Evolutionary conservation across 2,797 vertebrate species (phyloP), one percentile per base, ranked within the genome.

Genomic region (Phoxinus dragarum): DNA sequence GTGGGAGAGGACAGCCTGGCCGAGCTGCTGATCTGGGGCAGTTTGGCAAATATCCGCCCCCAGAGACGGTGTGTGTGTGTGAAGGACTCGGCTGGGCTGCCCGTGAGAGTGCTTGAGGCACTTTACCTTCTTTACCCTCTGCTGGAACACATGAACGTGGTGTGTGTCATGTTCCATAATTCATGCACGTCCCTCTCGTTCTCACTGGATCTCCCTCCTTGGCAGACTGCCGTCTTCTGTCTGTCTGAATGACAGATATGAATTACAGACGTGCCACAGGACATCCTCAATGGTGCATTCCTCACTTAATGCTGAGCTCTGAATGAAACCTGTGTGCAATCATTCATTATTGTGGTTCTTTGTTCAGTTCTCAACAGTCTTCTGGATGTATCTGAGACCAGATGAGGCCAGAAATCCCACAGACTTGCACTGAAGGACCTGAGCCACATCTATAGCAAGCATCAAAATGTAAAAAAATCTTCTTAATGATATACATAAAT

Each of bases 61-160:
- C 86, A 82, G 67, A 91, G 92, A 92, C 90, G 91, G 90, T 59
- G 81, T 91, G 89, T 92, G 92, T 72, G 81, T 85, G 88, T 82
- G 79, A 89, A 80, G 69, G 42, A 82, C 89, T 27, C 23, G 6
- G 68, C 52, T 80, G 44, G 19, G 82, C 81, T 59, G 73, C 67
- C 76, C 36, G 44, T 84, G 66, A 85, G 82, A 88, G 71, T 42
- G 82, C 86, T 89, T 84, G 80, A 90, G 6, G 84, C 84, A 61
- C n/a, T 56, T 90, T 89, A 92, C 90, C 89, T 90, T 67, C 21
- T 38, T 88, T 88, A 69, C 85, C 86, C 88, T 90, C 31, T 69
- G 2, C 87, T 73, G 88, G 88, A 90, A 91, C 61, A 80, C 49
- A 72, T 40, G 44, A 88, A 88, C 73, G 90, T 88, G 49, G 89